Percentiles rank a stretch among this genome's conserved stretches.
Evolutionary conservation across 2,113 vertebrate genomes (phyloP).

Genomic region (Neolamprologus falcicula): DNA sequence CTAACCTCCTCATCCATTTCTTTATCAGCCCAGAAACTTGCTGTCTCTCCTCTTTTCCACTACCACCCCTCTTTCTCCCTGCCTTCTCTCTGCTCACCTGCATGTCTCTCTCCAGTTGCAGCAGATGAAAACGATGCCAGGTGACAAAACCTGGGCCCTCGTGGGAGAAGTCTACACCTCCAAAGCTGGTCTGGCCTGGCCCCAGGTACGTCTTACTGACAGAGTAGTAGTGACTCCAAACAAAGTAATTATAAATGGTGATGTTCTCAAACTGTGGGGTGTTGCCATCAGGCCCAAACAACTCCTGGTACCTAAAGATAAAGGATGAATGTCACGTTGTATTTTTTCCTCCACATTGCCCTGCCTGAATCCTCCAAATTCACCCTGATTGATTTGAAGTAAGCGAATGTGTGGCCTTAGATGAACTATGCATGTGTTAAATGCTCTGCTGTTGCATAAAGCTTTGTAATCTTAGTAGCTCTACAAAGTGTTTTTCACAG

Average conservation of each 20-base stretch:
- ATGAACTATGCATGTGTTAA: not conserved
- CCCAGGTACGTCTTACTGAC: constrained; percentile 95
- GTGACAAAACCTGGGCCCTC: constrained; percentile 97
- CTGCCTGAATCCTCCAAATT: not conserved
- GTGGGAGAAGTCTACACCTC: constrained; percentile 91
- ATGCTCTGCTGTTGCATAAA: not conserved
- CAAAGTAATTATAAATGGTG: constrained; percentile 95
- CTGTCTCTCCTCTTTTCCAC: not conserved
- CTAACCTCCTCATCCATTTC: not conserved
- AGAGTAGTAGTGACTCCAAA: constrained; percentile 96
- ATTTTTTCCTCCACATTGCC: not conserved
- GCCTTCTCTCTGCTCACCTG: constrained; percentile 69
- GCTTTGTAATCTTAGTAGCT: not conserved
- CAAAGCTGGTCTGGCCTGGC: constrained; percentile 81
- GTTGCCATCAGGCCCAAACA: constrained; percentile 81
- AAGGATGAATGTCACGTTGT: not conserved
- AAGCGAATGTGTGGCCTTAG: not conserved
- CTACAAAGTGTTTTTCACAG: not conserved
- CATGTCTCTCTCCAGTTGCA: constrained; percentile 91
- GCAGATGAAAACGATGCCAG: constrained; percentile 90
- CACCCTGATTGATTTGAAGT: not conserved
- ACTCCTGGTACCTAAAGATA: constrained; percentile 64
- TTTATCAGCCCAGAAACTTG: not conserved
- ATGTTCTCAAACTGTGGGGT: constrained; percentile 89
- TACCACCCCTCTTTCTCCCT: not conserved